Evolutionary conservation across 2,888 invertebrate species (phyloP), one percentile per base, ranked within the genome.

Genomic region (Thyatira batis): DNA sequence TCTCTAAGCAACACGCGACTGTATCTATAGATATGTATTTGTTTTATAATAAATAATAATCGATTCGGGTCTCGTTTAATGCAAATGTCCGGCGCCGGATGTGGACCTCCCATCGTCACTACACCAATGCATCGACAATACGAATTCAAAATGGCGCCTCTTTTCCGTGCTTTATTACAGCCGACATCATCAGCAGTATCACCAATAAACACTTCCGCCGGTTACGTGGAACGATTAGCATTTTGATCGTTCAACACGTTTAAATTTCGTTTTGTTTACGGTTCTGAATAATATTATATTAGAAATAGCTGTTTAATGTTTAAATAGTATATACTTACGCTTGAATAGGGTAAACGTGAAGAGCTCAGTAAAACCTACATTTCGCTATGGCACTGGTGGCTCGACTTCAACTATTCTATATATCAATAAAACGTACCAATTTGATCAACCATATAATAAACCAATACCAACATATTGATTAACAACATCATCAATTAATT

Each of bases 11-110:
- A 3, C 33, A 13, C 23, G n/a, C 23, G 45, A 25, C 21, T 8
- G 33, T 13, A 27, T 17, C 17, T 4, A 20, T 28, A 61, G 67
- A 65, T 66, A 70, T 73, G 71, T 63, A 56, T 73, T 73, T 66
- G 59, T 67, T 69, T 72, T 76, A 68, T 76, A 78, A 75, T 76
- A 60, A 70, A 76, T 78, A 70, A 76, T 78, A 80, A 85, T 86
- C 71, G 78, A 90, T 90, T 86, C 90, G 66, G 54, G 77, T 77
- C 87, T 84, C 88, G 91, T 89, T 66, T 74, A 76, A 90, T 89
- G 89, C 84, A 88, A 89, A 91, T 90, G 88, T 68, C 80, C 84
- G 91, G 91, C 92, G 92, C 92, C 91, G 91, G 91, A 90, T 84
- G 78, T 71, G 81, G 86, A 90, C 91, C 91, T 86, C 89, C 89